Conservation (phyloP, 2,113 vertebrate genomes). For the Burhinus oedicnemus region DNA sequence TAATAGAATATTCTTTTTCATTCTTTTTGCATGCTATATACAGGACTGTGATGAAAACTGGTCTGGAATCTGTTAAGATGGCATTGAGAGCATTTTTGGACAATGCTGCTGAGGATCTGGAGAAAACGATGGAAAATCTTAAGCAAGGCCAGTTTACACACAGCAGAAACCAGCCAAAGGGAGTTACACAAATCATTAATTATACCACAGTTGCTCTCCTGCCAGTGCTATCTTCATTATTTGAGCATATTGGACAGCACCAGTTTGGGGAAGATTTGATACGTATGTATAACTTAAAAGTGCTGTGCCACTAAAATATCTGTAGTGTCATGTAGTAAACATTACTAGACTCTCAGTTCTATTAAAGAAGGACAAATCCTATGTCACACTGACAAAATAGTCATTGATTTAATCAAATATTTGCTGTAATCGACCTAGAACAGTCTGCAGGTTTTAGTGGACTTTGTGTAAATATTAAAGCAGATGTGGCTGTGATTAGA, state of each 20-base stretch:
- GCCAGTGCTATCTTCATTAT: slow-evolving; percentile 91
- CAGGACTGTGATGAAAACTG: slow-evolving; percentile 97
- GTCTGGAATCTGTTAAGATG: slow-evolving; percentile 89
- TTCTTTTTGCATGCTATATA: not conserved
- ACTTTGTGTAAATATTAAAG: not conserved
- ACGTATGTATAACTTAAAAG: slow-evolving; percentile 77
- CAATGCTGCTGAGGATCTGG: slow-evolving; percentile 91
- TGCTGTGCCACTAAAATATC: not conserved
- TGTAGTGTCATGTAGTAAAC: not conserved
- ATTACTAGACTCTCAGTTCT: not conserved
- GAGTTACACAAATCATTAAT: slow-evolving; percentile 96
- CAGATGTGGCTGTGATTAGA: not conserved
- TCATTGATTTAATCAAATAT: not conserved
- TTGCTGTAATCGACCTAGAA: not conserved
- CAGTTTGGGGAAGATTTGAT: slow-evolving; percentile 95
- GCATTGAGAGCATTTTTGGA: slow-evolving; percentile 88
- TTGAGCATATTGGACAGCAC: slow-evolving; percentile 94
- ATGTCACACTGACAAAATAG: not conserved
- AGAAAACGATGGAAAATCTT: slow-evolving; percentile 93
- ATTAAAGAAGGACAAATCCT: not conserved
- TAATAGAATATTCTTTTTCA: not conserved
- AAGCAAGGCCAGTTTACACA: slow-evolving; percentile 95
- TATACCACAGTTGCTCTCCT: slow-evolving; percentile 93
- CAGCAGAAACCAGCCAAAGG: slow-evolving; percentile 85
- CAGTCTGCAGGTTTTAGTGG: not conserved